These are phyloP conservation scores for Hypercompe scribonia DNA, from an alignment of 2,888 invertebrate genomes.

Conservation along the genomic window DNA sequence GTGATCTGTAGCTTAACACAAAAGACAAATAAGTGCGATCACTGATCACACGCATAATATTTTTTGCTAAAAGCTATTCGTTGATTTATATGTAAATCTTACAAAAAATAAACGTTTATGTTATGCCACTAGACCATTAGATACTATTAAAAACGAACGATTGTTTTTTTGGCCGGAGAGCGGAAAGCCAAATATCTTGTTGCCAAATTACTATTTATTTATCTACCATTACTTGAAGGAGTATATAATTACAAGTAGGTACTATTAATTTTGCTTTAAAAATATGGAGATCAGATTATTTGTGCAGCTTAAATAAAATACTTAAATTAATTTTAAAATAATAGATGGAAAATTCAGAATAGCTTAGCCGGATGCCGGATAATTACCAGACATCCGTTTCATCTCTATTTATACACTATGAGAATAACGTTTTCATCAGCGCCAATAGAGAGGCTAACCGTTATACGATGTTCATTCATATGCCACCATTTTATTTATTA, in stretches of 20 bases:
- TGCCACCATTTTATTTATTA: not conserved
- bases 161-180: not conserved
- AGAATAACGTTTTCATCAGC: not conserved
- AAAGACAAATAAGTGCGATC: slow-evolving; percentile 6
- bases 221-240: not conserved
- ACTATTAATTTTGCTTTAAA: not conserved
- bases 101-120: not conserved
- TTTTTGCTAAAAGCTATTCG: slow-evolving; percentile 26
- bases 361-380: not conserved
- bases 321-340: not conserved
- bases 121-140: not conserved
- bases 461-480: not conserved
- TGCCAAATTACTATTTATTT: slow-evolving; percentile 1
- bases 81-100: not conserved
- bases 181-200: not conserved
- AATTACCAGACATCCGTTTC: not conserved
- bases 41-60: not conserved
- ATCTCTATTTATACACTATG: not conserved
- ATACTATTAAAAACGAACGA: not conserved
- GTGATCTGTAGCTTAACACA: slow-evolving; percentile 1
- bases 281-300: not conserved
- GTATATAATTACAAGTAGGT: not conserved
- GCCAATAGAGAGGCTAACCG: not conserved
- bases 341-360: not conserved
- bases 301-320: not conserved